Percentiles rank a stretch among this genome's conserved stretches.
Conservation (phyloP, 2,797 vertebrate genomes). For the Denticeps clupeoides region DNA sequence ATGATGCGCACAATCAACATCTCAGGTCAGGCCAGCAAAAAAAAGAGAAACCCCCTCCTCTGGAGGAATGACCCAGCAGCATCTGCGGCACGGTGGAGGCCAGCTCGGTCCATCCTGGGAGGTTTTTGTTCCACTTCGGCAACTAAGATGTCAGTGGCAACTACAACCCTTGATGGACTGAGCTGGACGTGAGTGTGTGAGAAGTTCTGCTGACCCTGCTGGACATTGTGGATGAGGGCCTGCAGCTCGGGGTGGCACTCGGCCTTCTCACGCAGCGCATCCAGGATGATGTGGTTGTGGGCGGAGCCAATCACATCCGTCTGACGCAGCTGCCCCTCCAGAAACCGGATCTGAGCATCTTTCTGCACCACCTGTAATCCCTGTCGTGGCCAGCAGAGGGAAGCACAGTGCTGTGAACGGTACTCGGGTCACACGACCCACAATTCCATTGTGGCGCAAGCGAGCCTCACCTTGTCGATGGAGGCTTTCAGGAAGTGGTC, state of each 20-base stretch:
- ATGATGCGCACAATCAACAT: not conserved
- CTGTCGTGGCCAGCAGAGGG: slow-evolving; percentile 53
- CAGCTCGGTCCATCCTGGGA: too few species aligned
- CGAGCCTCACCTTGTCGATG: slow-evolving; percentile 79
- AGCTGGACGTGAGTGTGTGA: not conserved
- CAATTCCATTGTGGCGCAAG: slow-evolving; percentile 4
- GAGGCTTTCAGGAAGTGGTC: slow-evolving; percentile 94
- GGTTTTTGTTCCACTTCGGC: too few species aligned
- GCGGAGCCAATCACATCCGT: slow-evolving; percentile 72
- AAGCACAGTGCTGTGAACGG: too few species aligned
- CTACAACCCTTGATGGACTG: not conserved
- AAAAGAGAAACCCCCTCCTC: too few species aligned
- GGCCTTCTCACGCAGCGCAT: slow-evolving; percentile 81
- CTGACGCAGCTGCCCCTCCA: slow-evolving; percentile 88
- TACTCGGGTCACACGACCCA: too few species aligned
- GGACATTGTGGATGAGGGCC: slow-evolving; percentile 73
- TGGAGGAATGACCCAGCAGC: too few species aligned
- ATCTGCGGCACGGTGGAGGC: too few species aligned
- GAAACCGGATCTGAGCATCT: slow-evolving; percentile 82
- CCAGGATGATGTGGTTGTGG: slow-evolving; percentile 83
- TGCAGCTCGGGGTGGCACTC: slow-evolving; percentile 84
- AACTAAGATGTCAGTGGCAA: not conserved
- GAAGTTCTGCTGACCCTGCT: slow-evolving; percentile 65
- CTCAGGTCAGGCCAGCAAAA: too few species aligned
- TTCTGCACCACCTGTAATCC: slow-evolving; percentile 90